Percentiles rank a stretch among this genome's conserved stretches.
Conservation (phyloP, 2,888 invertebrate genomes). For the Ferdinandea cuprea region DNA sequence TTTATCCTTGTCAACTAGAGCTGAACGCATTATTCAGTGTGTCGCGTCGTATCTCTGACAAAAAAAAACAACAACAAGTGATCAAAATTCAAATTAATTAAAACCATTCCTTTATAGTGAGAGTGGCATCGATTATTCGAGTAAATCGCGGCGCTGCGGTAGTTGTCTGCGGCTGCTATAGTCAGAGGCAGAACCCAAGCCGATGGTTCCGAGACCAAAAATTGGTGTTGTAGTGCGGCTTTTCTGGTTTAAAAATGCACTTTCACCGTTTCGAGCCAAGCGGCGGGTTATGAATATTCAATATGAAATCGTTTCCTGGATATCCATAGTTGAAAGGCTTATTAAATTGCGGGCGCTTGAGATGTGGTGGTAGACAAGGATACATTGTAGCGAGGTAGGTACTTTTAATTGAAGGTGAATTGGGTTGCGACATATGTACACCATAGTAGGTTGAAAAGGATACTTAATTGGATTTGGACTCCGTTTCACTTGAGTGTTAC, state of each 20-base stretch:
- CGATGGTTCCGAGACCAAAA: not conserved
- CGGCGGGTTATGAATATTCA: too few species aligned
- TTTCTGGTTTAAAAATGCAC: not conserved
- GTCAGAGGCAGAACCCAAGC: too few species aligned
- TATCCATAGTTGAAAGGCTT: not conserved
- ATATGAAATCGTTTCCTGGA: too few species aligned
- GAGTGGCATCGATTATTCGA: not conserved
- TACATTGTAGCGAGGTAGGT: not conserved
- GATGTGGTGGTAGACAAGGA: too few species aligned
- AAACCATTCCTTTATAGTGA: not conserved
- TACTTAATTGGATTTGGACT: too few species aligned
- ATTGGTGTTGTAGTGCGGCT: not conserved
- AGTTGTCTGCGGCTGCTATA: not conserved
- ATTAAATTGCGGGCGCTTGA: not conserved
- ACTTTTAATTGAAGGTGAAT: not conserved
- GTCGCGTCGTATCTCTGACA: not conserved
- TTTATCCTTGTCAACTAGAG: conserved; percentile 7
- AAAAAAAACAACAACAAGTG: too few species aligned
- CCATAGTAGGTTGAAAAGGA: too few species aligned
- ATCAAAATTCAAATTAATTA: conserved; percentile 7
- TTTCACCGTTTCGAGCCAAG: not conserved
- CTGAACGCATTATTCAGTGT: not conserved
- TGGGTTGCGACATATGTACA: too few species aligned
- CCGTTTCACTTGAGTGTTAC: too few species aligned
- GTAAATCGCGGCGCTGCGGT: not conserved